A percentile compares a stretch with the other conserved stretches of the same genome.
These are phyloP conservation scores for Drosophila novamexicana DNA, from an alignment of 1,140 invertebrate species.

Conservation along the genomic window DNA sequence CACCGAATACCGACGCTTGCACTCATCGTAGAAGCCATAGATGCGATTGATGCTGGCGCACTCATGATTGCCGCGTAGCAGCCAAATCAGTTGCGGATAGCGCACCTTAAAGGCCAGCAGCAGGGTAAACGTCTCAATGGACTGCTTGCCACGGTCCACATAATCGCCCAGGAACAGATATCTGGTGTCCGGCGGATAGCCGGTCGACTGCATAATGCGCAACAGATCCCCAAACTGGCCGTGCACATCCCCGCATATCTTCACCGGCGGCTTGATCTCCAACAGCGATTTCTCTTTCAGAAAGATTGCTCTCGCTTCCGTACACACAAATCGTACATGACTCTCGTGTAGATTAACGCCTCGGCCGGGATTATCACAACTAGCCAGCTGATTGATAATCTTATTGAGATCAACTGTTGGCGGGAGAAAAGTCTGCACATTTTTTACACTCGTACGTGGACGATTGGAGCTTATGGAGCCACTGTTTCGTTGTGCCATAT, in stretches of 20 bases:
- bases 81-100: constrained; percentile 96
- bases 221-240: constrained; percentile 97
- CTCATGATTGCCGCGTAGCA: constrained; percentile 93
- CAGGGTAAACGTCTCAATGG: constrained; percentile 93
- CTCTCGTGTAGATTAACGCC: constrained; percentile 25
- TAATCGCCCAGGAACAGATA: constrained; percentile 98
- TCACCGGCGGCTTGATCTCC: constrained; percentile 92
- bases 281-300: constrained; percentile 96
- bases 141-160: constrained; percentile 96
- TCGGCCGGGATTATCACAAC: constrained; percentile 6
- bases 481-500: constrained; percentile 2
- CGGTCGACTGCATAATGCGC: constrained; percentile 94
- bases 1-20: constrained; percentile 90
- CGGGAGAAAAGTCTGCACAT: neutral
- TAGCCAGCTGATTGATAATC: constrained; percentile 17
- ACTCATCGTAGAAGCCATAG: constrained; percentile 91
- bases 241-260: constrained; percentile 88
- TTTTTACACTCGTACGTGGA: neutral
- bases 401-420: constrained; percentile 9
- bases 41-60: constrained; percentile 92
- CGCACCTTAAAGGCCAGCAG: constrained; percentile 96
- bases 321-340: constrained; percentile 32
- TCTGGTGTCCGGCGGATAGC: constrained; percentile 94
- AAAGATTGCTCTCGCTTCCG: constrained; percentile 90
- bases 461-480: neutral